Evolutionary conservation across 2,888 invertebrate species (phyloP).

Genomic region (Agrotis ipsilon): DNA sequence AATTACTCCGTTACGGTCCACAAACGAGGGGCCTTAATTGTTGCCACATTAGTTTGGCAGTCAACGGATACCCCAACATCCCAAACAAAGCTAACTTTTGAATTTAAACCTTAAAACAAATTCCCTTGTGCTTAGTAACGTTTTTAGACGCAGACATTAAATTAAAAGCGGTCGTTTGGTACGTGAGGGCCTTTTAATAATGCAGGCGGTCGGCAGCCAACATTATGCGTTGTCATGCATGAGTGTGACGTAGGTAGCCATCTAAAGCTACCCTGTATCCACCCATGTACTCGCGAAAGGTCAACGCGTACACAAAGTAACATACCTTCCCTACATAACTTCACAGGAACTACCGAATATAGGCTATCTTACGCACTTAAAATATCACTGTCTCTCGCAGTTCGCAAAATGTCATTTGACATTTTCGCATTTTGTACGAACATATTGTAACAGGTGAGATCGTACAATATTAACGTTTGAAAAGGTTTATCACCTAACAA

Average conservation of each 20-base stretch:
- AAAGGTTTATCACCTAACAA: slow-evolving; percentile 45
- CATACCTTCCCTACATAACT: slow-evolving; percentile 55
- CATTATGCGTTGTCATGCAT: slow-evolving; percentile 82
- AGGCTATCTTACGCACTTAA: slow-evolving; percentile 45
- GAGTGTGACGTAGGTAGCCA: slow-evolving; percentile 61
- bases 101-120: slow-evolving; percentile 64
- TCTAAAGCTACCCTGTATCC: slow-evolving; percentile 61
- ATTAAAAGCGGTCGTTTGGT: slow-evolving; percentile 76
- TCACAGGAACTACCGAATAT: slow-evolving; percentile 61
- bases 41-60: slow-evolving; percentile 58
- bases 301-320: slow-evolving; percentile 74
- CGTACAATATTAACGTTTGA: slow-evolving; percentile 26
- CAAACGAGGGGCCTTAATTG: slow-evolving; percentile 56
- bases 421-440: slow-evolving; percentile 23
- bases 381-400: slow-evolving; percentile 40
- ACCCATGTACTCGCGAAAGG: slow-evolving; percentile 72
- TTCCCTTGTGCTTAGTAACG: slow-evolving; percentile 61
- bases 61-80: slow-evolving; percentile 39
- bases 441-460: slow-evolving; percentile 14
- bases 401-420: slow-evolving; percentile 15
- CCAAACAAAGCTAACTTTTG: slow-evolving; percentile 47
- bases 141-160: slow-evolving; percentile 73
- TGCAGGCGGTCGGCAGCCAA: slow-evolving; percentile 72
- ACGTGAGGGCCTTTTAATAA: slow-evolving; percentile 79
- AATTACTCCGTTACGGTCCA: slow-evolving; percentile 50